Conservation (phyloP, 2,113 vertebrate genomes). For the Chroicocephalus ridibundus region DNA sequence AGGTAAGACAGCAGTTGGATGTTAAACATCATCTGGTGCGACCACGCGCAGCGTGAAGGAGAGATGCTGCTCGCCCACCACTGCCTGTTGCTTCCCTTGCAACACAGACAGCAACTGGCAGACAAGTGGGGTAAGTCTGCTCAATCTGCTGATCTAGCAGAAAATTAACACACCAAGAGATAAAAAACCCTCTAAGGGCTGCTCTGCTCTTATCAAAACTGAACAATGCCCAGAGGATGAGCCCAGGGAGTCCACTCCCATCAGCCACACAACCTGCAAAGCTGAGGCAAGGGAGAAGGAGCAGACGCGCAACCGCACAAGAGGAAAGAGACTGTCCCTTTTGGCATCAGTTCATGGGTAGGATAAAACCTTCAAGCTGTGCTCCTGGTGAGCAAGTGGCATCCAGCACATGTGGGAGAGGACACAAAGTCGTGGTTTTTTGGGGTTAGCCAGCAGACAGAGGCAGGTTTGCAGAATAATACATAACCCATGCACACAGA, state of each 20-base stretch:
- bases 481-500: neutral
- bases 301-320: neutral
- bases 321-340: neutral
- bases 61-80: neutral
- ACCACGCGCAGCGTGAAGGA: neutral
- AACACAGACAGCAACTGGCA: neutral
- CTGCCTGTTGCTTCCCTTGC: neutral
- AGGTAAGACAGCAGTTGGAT: neutral
- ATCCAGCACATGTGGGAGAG: rapidly evolving
- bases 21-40: neutral
- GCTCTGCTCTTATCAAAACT: neutral
- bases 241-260: neutral
- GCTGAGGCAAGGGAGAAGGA: neutral
- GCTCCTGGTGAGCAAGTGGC: neutral
- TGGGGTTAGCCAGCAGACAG: neutral
- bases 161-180: neutral
- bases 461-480: neutral
- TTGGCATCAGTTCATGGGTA: neutral
- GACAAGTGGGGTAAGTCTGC: neutral
- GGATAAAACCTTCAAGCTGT: neutral
- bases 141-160: neutral
- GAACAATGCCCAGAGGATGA: neutral
- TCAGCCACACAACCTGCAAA: neutral
- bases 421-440: neutral
- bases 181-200: neutral